These are phyloP conservation scores for Esperia sulphurella DNA, from an alignment of 2,888 invertebrate genomes.

Conservation along the genomic window DNA sequence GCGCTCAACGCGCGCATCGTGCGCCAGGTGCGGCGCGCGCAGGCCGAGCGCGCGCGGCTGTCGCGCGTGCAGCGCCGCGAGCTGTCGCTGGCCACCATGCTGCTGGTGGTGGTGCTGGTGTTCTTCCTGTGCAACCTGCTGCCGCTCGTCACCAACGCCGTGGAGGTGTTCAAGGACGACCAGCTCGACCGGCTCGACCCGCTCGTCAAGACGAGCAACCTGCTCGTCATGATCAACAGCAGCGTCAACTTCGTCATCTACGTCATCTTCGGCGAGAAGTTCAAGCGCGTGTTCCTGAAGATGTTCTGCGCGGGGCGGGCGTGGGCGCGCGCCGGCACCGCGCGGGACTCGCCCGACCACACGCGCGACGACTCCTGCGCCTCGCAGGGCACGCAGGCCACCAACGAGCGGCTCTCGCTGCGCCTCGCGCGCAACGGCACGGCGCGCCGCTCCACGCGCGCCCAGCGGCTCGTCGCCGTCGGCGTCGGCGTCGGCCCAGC, in stretches of 20 bases:
- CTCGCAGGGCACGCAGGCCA: slow-evolving; percentile 85
- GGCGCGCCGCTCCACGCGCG: slow-evolving; percentile 47
- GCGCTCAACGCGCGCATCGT: slow-evolving; percentile 95
- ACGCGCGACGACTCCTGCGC: slow-evolving; percentile 91
- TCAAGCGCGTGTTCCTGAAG: slow-evolving; percentile 91
- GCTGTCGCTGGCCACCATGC: slow-evolving; percentile 96
- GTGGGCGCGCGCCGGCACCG: slow-evolving; percentile 13
- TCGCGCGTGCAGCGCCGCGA: slow-evolving; percentile 94
- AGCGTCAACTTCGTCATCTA: slow-evolving; percentile 99
- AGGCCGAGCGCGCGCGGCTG: slow-evolving; percentile 92
- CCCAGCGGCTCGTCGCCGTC: slow-evolving; percentile 18
- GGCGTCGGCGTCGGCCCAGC: slow-evolving; percentile 11
- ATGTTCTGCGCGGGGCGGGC: slow-evolving; percentile 84
- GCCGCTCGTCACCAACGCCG: slow-evolving; percentile 90
- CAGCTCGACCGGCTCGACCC: slow-evolving; percentile 75
- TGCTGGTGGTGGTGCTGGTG: slow-evolving; percentile 95
- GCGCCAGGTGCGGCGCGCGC: slow-evolving; percentile 92
- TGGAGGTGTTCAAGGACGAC: slow-evolving; percentile 85
- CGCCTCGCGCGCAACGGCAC: slow-evolving; percentile 74
- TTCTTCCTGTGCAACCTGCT: slow-evolving; percentile 96
- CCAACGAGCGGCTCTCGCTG: slow-evolving; percentile 59
- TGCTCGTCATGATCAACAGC: slow-evolving; percentile 97
- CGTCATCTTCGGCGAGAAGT: slow-evolving; percentile 98
- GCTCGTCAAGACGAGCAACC: slow-evolving; percentile 90
- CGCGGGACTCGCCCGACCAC: slow-evolving; percentile 81